Evolutionary conservation across 2,113 vertebrate genomes (phyloP).

Genomic region (Bufo gargarizans): DNA sequence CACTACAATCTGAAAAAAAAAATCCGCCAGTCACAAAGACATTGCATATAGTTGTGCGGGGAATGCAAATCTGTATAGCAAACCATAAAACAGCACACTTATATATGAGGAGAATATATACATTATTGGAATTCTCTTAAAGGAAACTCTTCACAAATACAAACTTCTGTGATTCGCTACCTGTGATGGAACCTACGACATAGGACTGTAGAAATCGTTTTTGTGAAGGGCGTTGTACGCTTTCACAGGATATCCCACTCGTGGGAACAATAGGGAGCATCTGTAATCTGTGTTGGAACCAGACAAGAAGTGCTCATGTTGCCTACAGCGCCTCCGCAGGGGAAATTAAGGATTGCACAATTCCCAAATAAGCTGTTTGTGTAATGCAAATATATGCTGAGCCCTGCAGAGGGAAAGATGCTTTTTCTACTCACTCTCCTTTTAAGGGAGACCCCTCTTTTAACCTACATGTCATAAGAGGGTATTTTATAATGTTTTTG

Average conservation of each 20-base stretch:
- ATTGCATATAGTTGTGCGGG: background rate
- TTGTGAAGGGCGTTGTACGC: too few relatives aligned
- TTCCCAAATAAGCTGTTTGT: background rate
- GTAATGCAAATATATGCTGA: background rate
- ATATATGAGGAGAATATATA: background rate
- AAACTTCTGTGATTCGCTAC: too few relatives aligned
- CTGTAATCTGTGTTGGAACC: background rate
- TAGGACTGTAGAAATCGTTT: too few relatives aligned
- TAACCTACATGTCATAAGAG: too few relatives aligned
- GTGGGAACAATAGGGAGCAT: too few relatives aligned
- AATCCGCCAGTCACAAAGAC: slow-evolving; percentile 22
- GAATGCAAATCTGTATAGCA: slow-evolving; percentile 39
- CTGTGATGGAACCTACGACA: too few relatives aligned
- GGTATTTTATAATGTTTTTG: too few relatives aligned
- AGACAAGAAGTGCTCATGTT: background rate
- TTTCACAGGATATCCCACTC: too few relatives aligned
- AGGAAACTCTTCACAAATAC: background rate
- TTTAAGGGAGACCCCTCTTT: too few relatives aligned
- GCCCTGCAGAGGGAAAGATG: too few relatives aligned
- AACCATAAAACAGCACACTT: background rate
- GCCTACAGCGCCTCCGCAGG: background rate
- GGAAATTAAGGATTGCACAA: background rate
- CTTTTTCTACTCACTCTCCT: too few relatives aligned
- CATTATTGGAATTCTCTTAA: background rate
- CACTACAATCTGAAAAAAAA: slow-evolving; percentile 44